Evolutionary conservation across 2,113 vertebrate genomes (phyloP), one percentile per base, ranked within the genome.

Genomic region (Ibidorhyncha struthersii): DNA sequence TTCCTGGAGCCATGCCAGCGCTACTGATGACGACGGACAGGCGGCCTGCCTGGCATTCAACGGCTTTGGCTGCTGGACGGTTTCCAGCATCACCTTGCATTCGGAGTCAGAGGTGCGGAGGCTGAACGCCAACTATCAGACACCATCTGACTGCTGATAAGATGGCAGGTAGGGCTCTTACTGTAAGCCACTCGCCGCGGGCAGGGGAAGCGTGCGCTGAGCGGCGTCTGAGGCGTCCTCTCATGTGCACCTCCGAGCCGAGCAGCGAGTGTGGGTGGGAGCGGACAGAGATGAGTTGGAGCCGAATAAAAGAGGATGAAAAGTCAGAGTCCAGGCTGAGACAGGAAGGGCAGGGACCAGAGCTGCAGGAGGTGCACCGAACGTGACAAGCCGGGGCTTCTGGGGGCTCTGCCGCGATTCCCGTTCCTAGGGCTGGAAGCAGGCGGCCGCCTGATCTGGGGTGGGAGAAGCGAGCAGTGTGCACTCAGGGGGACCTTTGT

Each of bases 121-220:
- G 70, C 61, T 41, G 34, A 52, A 40, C 11, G 52, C 70, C 53
- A 1, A 1, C 81, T 96, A 95, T 97, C 97, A 36, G 66, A 49
- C 96, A 94, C 93, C 84, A 91, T 94, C 94, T 91, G 89, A 56
- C 41, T 34, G 45, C 83, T 91, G 73, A 65, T 77, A 74, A 94
- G 92, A 30, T 19, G 29, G 62, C 72, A 85, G 91, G 86, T 80
- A 94, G 66, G 36, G 56, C 70, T 91, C 55, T 96, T 82, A 82
- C 91, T 23, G 81, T 65, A 93, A 97, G 96, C 49, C 36, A 36
- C 61, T 72, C 2, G 0, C 65, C 21, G 14, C 19, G 32, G 82
- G 88, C 43, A 61, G 58, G 66, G 84, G 70, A 93, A 82, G 66
- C 1, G 15, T 59, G 65, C 9, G 14, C 23, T 3, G 63, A 80